These are phyloP conservation scores for Oreotragus oreotragus DNA, from an alignment of 2,113 vertebrate species.

Conservation along the genomic window DNA sequence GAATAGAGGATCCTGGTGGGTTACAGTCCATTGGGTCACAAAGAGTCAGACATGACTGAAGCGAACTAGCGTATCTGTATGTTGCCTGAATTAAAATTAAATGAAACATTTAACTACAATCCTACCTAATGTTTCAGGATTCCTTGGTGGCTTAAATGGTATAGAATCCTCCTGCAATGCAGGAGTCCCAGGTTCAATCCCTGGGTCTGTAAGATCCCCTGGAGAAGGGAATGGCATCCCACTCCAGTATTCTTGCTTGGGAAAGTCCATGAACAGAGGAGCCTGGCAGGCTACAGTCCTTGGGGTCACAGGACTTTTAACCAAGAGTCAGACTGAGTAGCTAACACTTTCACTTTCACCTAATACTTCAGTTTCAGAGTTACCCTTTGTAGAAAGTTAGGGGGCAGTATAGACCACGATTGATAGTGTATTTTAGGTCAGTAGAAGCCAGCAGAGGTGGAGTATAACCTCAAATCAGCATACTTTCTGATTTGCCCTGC, in stretches of 20 bases:
- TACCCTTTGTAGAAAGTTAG: background rate
- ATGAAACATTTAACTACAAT: background rate
- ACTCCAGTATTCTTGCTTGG: background rate
- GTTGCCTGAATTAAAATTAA: background rate
- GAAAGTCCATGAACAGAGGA: background rate
- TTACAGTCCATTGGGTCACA: background rate
- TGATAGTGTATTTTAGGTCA: background rate
- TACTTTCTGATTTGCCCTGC: background rate
- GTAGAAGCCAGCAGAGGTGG: background rate
- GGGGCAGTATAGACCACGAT: rapidly evolving
- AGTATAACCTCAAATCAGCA: background rate
- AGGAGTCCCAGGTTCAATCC: background rate
- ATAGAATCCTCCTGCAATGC: background rate
- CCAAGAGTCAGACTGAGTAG: background rate
- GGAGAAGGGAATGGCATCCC: background rate
- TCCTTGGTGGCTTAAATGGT: background rate
- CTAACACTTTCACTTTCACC: background rate
- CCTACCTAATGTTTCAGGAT: background rate
- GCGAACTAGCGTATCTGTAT: background rate
- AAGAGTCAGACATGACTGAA: background rate
- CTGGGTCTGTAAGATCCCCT: background rate
- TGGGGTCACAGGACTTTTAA: background rate
- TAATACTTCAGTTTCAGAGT: background rate
- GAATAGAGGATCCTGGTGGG: background rate
- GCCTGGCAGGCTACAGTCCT: background rate